These are phyloP conservation scores for Netelia virgata DNA, from an alignment of 2,888 invertebrate genomes.

Conservation along the genomic window DNA sequence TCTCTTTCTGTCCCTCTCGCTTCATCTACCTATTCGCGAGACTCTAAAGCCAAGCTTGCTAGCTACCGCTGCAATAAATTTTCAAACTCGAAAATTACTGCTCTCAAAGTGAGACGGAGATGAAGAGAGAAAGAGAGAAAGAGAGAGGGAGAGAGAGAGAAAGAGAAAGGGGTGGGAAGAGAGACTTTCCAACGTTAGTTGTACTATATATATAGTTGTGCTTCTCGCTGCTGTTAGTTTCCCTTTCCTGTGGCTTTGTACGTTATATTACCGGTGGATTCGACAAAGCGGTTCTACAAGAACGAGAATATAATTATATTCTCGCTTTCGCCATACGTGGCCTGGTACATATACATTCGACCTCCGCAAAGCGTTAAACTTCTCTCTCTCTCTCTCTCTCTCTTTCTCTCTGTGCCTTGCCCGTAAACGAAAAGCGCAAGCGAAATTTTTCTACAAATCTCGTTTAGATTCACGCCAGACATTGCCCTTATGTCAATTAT, in stretches of 20 bases:
- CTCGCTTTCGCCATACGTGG: conserved; percentile 53
- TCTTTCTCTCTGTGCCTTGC: background rate
- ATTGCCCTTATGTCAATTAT: conserved; percentile 32
- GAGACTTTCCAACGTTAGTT: conserved; percentile 39
- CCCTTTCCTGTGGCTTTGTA: conserved; percentile 61
- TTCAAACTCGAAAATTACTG: conserved; percentile 70
- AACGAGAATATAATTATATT: conserved; percentile 50
- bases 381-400: background rate
- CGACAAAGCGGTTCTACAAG: conserved; percentile 61
- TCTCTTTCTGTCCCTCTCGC: background rate
- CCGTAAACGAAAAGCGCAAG: background rate
- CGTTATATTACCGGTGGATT: conserved; percentile 52
- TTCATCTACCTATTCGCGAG: conserved; percentile 7
- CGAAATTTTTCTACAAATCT: conserved; percentile 38
- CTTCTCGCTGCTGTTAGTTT: conserved; percentile 40
- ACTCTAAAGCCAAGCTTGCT: conserved; percentile 40
- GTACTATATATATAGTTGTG: conserved; percentile 20
- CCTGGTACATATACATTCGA: conserved; percentile 5
- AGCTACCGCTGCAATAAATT: conserved; percentile 63
- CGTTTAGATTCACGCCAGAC: conserved; percentile 11
- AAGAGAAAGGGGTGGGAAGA: conserved; percentile 3
- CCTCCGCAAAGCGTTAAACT: background rate
- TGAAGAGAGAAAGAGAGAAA: conserved; percentile 6
- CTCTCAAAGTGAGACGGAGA: conserved; percentile 39
- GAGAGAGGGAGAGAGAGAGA: conserved; percentile 5